Evolutionary conservation across 2,113 vertebrate genomes (phyloP).

Genomic region (human (Homo sapiens)): GRCh38 chr15:68105501-68106000

Average conservation of each 20-base stretch:
- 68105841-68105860: background rate
- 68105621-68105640: background rate
- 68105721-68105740: too few relatives aligned
- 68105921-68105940: background rate
- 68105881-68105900: background rate
- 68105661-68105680: slow-evolving; percentile 13
- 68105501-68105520: slow-evolving; percentile 7
- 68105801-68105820: too few relatives aligned
- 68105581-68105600: background rate
- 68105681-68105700: background rate
- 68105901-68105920: background rate
- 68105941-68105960: background rate
- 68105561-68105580: background rate
- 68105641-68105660: slow-evolving; percentile 2
- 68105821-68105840: too few relatives aligned
- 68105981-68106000: slow-evolving; percentile 20
- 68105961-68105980: background rate
- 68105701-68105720: too few relatives aligned
- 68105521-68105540: background rate
- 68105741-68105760: too few relatives aligned
- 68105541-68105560: background rate
- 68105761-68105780: too few relatives aligned
- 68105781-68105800: too few relatives aligned
- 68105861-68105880: background rate
- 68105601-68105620: background rate